These are phyloP conservation scores for Muraenolepis orangiensis DNA, from an alignment of 2,797 vertebrate species.

Conservation along the genomic window DNA sequence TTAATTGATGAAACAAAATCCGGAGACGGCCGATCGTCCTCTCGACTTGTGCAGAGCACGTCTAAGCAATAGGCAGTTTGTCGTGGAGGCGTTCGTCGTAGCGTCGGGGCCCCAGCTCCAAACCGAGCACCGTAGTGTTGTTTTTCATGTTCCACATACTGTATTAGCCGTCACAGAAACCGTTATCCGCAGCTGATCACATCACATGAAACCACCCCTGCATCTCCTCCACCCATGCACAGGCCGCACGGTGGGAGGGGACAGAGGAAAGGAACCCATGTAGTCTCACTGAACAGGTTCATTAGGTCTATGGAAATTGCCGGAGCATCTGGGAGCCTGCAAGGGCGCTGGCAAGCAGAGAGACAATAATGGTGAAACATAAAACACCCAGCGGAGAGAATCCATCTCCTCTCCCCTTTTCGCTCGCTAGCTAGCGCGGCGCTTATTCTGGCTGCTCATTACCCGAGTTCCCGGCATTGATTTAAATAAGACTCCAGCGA, in stretches of 20 bases:
- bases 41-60: conserved; percentile 23
- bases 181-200: conserved; percentile 56
- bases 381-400: conserved; percentile 58
- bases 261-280: not conserved
- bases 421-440: conserved; percentile 45
- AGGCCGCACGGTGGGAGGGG: conserved; percentile 15
- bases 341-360: conserved; percentile 40
- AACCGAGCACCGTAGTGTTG: conserved; percentile 31
- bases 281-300: conserved; percentile 55
- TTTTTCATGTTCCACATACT: conserved; percentile 39
- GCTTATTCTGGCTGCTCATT: conserved; percentile 59
- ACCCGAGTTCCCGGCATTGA: conserved; percentile 55
- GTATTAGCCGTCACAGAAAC: conserved; percentile 45
- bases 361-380: conserved; percentile 58
- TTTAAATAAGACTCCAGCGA: conserved; percentile 60
- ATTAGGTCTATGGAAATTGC: conserved; percentile 61
- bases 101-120: conserved; percentile 32
- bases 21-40: conserved; percentile 32
- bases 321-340: conserved; percentile 27
- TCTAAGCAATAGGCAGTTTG: conserved; percentile 37
- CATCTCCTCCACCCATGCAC: conserved; percentile 28
- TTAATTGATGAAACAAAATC: conserved; percentile 25
- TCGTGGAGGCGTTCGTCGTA: conserved; percentile 32
- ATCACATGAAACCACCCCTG: conserved; percentile 37
- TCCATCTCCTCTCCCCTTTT: conserved; percentile 50